Conservation (phyloP, 2,113 vertebrate genomes). For the Grammomys dolichurus region DNA sequence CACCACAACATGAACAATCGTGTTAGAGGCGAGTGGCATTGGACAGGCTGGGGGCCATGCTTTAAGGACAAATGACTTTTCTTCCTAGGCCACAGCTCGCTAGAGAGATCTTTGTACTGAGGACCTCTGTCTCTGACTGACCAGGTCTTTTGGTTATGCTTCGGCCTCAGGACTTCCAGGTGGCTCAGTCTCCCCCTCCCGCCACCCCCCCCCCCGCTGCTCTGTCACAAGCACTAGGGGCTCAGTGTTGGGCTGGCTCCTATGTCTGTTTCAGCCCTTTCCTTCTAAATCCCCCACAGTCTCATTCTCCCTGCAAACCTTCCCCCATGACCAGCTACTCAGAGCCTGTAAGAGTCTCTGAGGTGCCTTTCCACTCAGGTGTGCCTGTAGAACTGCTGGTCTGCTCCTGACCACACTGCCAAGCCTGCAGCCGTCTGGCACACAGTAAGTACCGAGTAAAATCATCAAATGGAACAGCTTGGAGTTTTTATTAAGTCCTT, state of each 20-base stretch:
- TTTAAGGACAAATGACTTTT: neutral
- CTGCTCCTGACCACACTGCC: neutral
- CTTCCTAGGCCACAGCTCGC: neutral
- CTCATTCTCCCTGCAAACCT: neutral
- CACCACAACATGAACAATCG: neutral
- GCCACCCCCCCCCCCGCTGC: too few relatives aligned
- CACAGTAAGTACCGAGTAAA: neutral
- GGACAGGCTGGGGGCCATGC: neutral
- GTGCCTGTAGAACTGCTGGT: accelerated
- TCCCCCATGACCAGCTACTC: too few relatives aligned
- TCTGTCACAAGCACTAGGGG: too few relatives aligned
- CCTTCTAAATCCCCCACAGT: neutral
- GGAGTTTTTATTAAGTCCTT: neutral
- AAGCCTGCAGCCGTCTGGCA: neutral
- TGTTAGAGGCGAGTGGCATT: neutral
- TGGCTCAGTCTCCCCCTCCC: neutral
- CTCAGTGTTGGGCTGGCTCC: neutral
- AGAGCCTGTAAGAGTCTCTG: neutral
- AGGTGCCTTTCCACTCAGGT: neutral
- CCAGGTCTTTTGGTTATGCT: too few relatives aligned
- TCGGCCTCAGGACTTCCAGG: neutral
- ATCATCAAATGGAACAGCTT: neutral
- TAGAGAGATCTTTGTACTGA: neutral
- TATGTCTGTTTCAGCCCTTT: neutral
- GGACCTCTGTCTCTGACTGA: neutral